Conservation (phyloP, 1,140 invertebrate species). For the Diorhabda elongata region DNA sequence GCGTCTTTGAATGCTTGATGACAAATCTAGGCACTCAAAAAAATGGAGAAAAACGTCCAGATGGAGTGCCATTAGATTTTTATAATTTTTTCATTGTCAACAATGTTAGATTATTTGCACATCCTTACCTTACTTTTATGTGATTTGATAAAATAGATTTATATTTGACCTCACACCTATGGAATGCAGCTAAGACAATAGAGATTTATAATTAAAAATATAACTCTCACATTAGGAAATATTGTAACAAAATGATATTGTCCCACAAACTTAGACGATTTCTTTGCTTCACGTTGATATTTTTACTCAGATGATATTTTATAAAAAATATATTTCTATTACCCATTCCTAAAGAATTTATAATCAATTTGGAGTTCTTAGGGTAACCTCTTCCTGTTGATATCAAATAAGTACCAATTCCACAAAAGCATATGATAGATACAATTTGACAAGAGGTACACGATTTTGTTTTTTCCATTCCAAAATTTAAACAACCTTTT, state of each 20-base stretch:
- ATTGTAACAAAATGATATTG: neutral
- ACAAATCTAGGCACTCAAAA: too few species aligned
- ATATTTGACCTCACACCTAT: neutral
- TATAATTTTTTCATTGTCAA: too few species aligned
- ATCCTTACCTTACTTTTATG: too few species aligned
- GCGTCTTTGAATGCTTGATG: too few species aligned
- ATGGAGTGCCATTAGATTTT: too few species aligned
- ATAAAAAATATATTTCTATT: slow-evolving; percentile 4
- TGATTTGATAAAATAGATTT: neutral
- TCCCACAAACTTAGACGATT: too few species aligned
- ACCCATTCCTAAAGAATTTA: slow-evolving; percentile 33
- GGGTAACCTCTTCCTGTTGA: slow-evolving; percentile 32
- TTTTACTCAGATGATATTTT: neutral
- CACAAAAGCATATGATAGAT: slow-evolving; percentile 39
- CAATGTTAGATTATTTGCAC: too few species aligned
- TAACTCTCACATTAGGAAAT: neutral
- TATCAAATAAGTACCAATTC: slow-evolving; percentile 42
- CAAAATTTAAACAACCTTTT: neutral
- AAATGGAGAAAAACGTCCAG: too few species aligned
- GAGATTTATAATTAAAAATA: neutral
- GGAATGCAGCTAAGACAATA: neutral
- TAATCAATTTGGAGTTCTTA: slow-evolving; percentile 26
- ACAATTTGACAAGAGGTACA: slow-evolving; percentile 44
- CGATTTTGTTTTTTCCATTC: slow-evolving; percentile 17
- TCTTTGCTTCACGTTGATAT: neutral